phyloP scores from a whole-genome alignment of 2,113 vertebrate genomes.

The Gymnobelideus leadbeateri region DNA sequence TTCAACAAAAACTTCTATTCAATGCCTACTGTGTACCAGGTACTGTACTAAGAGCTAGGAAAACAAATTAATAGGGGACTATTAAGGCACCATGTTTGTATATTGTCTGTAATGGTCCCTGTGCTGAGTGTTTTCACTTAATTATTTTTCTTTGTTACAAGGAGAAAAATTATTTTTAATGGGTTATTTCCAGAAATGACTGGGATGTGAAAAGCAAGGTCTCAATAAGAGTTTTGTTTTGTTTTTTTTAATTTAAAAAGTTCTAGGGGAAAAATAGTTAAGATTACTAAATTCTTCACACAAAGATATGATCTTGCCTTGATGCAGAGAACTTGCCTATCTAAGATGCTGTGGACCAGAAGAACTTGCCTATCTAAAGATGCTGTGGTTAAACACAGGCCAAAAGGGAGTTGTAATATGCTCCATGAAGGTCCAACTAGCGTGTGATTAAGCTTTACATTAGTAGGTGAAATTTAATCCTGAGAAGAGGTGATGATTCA shows the following conservation, averaged over 20 bases:
- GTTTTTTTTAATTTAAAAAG: too few species aligned
- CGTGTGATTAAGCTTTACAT: neutral
- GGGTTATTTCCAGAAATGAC: neutral
- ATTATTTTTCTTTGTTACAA: neutral
- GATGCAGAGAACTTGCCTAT: neutral
- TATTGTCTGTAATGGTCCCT: neutral
- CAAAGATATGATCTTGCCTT: neutral
- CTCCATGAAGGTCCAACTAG: neutral
- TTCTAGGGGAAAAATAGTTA: neutral
- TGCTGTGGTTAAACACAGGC: neutral
- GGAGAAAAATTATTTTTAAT: neutral
- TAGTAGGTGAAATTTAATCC: neutral
- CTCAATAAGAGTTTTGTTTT: neutral
- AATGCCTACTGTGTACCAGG: neutral
- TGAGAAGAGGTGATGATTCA: neutral
- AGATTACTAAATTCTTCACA: neutral
- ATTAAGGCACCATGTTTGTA: neutral
- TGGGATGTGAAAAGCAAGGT: neutral
- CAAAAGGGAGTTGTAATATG: neutral
- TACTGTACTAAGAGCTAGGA: neutral
- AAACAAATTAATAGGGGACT: neutral
- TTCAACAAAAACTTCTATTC: neutral
- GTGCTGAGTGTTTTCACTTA: neutral
- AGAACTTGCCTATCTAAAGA: neutral
- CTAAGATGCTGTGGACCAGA: neutral